Conservation (phyloP, 53 echinoderm and acorn worm genomes). For the Actinopyga echinites region DNA sequence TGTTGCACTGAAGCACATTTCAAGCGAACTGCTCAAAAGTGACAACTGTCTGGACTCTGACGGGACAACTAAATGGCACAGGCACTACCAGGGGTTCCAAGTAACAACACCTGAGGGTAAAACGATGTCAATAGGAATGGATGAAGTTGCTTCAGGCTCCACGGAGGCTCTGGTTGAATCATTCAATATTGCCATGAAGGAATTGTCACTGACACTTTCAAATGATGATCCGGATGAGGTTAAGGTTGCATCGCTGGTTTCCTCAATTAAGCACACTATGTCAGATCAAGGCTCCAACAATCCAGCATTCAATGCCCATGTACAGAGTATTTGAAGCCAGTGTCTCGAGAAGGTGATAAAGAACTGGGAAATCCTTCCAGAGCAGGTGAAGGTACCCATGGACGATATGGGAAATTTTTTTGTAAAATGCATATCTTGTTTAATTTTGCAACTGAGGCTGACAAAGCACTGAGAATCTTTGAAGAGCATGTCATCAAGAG, state of each 20-base stretch:
- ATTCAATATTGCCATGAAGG: conserved; percentile 6
- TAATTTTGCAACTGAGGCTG: conserved; percentile 58
- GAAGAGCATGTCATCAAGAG: conserved; percentile 39
- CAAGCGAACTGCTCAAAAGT: conserved; percentile 26
- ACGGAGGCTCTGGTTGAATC: not conserved
- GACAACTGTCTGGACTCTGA: conserved; percentile 53
- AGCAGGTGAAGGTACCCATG: not conserved
- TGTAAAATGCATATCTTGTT: conserved; percentile 63
- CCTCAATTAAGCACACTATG: conserved; percentile 59
- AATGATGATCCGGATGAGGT: conserved; percentile 5
- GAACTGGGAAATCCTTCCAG: conserved; percentile 47
- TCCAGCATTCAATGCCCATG: conserved; percentile 42
- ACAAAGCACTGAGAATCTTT: conserved; percentile 46
- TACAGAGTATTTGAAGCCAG: conserved; percentile 25
- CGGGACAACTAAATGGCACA: conserved; percentile 56
- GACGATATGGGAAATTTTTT: conserved; percentile 36
- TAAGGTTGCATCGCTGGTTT: conserved; percentile 29
- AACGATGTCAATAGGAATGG: conserved; percentile 47
- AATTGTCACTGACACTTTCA: conserved; percentile 1
- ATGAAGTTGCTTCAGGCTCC: conserved; percentile 33
- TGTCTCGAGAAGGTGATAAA: conserved; percentile 32
- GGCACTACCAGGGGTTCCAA: conserved; percentile 63
- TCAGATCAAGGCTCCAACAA: conserved; percentile 56
- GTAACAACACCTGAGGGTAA: conserved; percentile 37
- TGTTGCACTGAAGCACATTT: conserved; percentile 49